phyloP scores from a whole-genome alignment of 2,888 invertebrate species.

The Nomada flava region DNA sequence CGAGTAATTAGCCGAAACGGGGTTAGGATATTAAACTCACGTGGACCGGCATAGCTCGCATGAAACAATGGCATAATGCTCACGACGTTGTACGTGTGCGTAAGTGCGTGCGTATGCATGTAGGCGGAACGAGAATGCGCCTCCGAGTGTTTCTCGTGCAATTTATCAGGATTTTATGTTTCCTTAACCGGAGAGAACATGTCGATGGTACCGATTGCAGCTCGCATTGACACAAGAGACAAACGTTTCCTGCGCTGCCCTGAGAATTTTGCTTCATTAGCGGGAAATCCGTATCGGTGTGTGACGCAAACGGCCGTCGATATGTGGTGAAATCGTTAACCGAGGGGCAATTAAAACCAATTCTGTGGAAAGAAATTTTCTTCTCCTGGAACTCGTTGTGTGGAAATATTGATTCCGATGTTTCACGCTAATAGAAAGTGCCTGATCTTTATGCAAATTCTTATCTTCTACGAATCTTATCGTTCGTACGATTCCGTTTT shows the following conservation, averaged over 20 bases:
- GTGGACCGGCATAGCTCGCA: slow-evolving; percentile 28
- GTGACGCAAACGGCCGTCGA: neutral
- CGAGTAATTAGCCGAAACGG: slow-evolving; percentile 64
- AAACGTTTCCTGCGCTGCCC: slow-evolving; percentile 13
- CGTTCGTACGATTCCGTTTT: too few species aligned
- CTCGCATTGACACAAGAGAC: slow-evolving; percentile 8
- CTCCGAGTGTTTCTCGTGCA: slow-evolving; percentile 1
- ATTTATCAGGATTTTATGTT: slow-evolving; percentile 32
- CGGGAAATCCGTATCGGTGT: neutral
- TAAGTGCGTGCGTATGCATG: neutral
- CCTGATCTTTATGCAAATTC: too few species aligned
- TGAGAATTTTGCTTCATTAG: slow-evolving; percentile 21
- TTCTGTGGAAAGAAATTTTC: too few species aligned
- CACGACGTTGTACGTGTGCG: neutral
- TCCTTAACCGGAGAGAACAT: neutral
- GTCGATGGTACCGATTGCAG: slow-evolving; percentile 26
- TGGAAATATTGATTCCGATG: too few species aligned
- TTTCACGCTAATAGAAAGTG: too few species aligned
- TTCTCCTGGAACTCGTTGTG: too few species aligned
- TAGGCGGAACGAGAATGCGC: slow-evolving; percentile 19
- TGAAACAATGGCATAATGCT: slow-evolving; percentile 41
- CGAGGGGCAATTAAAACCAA: too few species aligned
- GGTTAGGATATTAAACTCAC: slow-evolving; percentile 60
- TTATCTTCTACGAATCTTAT: too few species aligned
- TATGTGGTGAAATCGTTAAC: neutral